phyloP scores from a whole-genome alignment of 2,797 vertebrate genomes.

The Acrocephalus scirpaceus region DNA sequence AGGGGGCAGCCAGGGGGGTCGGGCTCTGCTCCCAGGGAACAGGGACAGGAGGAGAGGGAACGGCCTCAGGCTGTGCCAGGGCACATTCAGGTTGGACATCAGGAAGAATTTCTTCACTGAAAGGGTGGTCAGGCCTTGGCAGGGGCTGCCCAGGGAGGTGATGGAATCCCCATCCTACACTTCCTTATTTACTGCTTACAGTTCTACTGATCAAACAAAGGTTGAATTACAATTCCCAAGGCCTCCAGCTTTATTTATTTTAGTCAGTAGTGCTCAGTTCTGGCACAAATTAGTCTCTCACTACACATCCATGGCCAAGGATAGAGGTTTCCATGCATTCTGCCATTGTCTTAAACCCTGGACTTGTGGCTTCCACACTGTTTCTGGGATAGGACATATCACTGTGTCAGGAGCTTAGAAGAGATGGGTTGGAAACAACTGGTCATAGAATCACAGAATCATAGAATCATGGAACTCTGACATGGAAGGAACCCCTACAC shows the following conservation, averaged over 20 bases:
- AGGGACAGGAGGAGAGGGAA: neutral
- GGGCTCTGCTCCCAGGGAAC: neutral
- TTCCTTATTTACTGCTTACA: neutral
- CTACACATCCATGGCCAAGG: neutral
- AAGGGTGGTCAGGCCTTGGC: neutral
- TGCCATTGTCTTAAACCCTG: neutral
- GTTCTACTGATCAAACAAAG: neutral
- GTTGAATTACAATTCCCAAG: neutral
- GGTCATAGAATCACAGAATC: neutral
- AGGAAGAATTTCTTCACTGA: neutral
- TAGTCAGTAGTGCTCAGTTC: neutral
- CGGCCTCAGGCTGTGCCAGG: accelerated
- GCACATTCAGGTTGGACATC: accelerated
- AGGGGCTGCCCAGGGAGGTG: neutral
- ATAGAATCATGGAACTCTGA: neutral
- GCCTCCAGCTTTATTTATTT: neutral
- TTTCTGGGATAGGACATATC: neutral
- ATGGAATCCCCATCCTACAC: neutral
- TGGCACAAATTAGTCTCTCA: neutral
- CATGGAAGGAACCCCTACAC: neutral
- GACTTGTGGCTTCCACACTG: neutral
- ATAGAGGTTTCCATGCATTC: neutral
- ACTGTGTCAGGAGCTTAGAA: too few relatives aligned
- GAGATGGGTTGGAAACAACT: neutral
- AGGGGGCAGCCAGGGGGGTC: accelerated